Base-by-base conservation (phyloP, 2,113 vertebrate species). In the Lontra canadensis region DNA sequence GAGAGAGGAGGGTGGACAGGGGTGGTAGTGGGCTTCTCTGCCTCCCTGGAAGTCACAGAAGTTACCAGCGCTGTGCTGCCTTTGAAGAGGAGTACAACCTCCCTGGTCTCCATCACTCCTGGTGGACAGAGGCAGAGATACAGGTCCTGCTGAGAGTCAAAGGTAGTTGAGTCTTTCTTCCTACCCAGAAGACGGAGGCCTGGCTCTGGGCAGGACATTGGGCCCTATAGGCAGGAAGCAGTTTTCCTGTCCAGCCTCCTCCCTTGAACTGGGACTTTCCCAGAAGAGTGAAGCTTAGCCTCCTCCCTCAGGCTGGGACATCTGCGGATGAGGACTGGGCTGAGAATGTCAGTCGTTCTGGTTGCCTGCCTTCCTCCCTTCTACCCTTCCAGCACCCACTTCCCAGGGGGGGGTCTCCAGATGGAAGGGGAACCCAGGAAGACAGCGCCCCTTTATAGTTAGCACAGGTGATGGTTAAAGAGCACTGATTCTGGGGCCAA, bases 321-420 rank as follows among this genome's bases (percentile, higher is more conserved):
- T 47, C 49, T 6, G 39, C 10, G 52, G 47, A 0, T 25, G 6
- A 21, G 76, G 31, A 34, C 57, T 0, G 12, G 17, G 67, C 15
- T 6, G 29, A 47, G 52, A 52, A 34, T 3, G 21, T 25, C 63
- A 1, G 14, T 87, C 26, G 1, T 36, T 52, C 15, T 1, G 10
- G 15, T 26, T 17, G 3, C 13, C n/a, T 25, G 31, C 7, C 1
- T 4, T 25, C 5, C 21, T 85, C 3, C 29, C 3, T 8, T 29
- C 31, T 29, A 0, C 1, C 2, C 15, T 12, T 26, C 44, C 7
- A 52, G n/a, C 31, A 34, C 31, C 34, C 34, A 14, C 25, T 78
- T 36, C 65, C n/a, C 39, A 17, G 57, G 42, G 71, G 67, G 34
- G 23, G 36, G 36, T 9, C 4, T 86, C 7, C 29, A 10, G 52